Percentiles rank a stretch among this genome's conserved stretches.
Conservation (phyloP, 2,888 invertebrate genomes). For the Eupeodes latifasciatus region DNA sequence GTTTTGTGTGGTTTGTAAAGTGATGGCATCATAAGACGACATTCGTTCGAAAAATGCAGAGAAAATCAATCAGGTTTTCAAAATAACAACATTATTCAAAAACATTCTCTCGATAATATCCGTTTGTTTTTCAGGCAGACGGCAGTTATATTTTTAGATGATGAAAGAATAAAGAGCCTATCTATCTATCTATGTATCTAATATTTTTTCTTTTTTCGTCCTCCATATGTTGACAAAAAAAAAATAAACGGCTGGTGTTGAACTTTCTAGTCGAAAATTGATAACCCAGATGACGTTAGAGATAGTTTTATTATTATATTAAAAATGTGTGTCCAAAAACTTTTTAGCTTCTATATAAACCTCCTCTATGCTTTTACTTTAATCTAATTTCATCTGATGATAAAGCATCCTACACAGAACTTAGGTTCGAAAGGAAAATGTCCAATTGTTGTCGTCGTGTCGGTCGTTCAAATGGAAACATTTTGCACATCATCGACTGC, state of each 20-base stretch:
- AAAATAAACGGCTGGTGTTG: constrained; percentile 40
- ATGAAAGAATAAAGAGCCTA: too few relatives aligned
- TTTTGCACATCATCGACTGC: neutral
- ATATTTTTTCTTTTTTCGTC: too few relatives aligned
- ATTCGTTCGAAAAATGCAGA: too few relatives aligned
- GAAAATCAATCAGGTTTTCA: too few relatives aligned
- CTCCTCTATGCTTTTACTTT: constrained; percentile 31
- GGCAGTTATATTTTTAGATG: too few relatives aligned
- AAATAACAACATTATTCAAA: too few relatives aligned
- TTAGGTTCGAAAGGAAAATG: constrained; percentile 2
- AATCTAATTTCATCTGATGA: constrained; percentile 57
- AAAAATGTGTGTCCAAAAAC: constrained; percentile 6
- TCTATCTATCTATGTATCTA: too few relatives aligned
- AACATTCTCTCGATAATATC: too few relatives aligned
- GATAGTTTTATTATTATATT: constrained; percentile 22
- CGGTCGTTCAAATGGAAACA: neutral
- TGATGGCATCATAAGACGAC: too few relatives aligned
- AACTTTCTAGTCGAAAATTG: constrained; percentile 46
- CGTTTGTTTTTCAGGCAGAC: too few relatives aligned
- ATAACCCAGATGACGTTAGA: constrained; percentile 61
- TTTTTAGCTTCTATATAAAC: neutral
- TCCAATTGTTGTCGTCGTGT: constrained; percentile 21
- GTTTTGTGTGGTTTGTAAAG: too few relatives aligned
- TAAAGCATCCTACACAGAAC: constrained; percentile 30
- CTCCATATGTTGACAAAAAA: constrained; percentile 25